phyloP scores from a whole-genome alignment of 2,888 invertebrate genomes.

The Tolmerus cingulatus region DNA sequence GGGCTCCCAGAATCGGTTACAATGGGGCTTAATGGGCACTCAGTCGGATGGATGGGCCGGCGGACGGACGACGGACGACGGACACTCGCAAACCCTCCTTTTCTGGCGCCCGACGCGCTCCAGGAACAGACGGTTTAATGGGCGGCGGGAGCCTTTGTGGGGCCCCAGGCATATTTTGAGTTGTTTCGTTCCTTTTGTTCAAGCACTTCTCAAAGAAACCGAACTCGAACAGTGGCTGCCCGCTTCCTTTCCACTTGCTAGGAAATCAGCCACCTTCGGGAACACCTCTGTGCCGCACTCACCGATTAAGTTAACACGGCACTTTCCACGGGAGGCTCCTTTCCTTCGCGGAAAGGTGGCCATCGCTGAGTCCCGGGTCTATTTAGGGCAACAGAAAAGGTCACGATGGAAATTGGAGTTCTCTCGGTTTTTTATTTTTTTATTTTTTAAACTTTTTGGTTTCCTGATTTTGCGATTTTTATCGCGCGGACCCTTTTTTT shows the following conservation, averaged over 20 bases:
- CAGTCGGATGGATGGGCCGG: neutral
- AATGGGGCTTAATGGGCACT: neutral
- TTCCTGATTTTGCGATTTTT: slow-evolving; percentile 35
- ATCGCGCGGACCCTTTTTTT: slow-evolving; percentile 17
- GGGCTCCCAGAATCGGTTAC: neutral
- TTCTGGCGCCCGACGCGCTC: neutral
- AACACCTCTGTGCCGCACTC: neutral
- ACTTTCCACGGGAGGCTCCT: neutral
- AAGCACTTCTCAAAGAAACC: neutral
- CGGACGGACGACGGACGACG: neutral
- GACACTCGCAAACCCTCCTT: neutral
- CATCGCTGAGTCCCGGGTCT: neutral
- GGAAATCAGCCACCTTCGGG: neutral
- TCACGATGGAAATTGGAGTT: neutral
- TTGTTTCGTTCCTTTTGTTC: neutral
- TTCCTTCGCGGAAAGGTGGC: neutral
- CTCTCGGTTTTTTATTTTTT: neutral
- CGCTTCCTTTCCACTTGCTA: neutral
- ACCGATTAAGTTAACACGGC: slow-evolving; percentile 12
- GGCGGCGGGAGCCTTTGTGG: neutral
- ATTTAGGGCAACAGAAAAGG: neutral
- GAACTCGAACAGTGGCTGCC: neutral
- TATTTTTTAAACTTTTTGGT: slow-evolving; percentile 1
- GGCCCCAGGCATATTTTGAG: neutral
- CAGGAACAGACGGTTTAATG: neutral